These are phyloP conservation scores for Drosophila pseudoobscura DNA, from an alignment of 1,140 invertebrate genomes.

Conservation along the genomic window DNA sequence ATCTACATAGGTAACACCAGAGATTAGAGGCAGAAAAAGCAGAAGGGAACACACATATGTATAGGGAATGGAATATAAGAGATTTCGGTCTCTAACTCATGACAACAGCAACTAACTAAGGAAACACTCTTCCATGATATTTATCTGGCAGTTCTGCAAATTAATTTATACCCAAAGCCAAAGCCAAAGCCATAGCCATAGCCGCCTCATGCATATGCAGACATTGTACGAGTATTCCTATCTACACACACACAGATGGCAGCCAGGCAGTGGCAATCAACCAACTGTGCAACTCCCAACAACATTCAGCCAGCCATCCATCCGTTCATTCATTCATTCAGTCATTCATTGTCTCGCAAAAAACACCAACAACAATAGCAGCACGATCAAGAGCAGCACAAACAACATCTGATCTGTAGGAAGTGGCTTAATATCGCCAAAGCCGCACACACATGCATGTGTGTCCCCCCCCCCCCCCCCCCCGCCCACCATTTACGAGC, in stretches of 20 bases:
- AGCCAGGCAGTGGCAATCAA: constrained; percentile 39
- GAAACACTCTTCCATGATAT: not conserved
- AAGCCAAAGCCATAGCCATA: too few species aligned
- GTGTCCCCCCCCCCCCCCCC: too few species aligned
- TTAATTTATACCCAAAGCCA: not conserved
- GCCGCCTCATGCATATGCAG: not conserved
- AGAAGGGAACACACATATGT: too few species aligned
- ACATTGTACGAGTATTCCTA: not conserved
- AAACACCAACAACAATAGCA: constrained; percentile 31
- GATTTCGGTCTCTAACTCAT: not conserved
- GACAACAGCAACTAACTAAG: not conserved
- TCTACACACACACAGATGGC: not conserved
- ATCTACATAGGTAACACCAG: too few species aligned
- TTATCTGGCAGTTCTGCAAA: not conserved
- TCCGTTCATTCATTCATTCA: constrained; percentile 39
- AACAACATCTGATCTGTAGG: constrained; percentile 53
- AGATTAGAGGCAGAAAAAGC: too few species aligned
- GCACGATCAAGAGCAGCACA: too few species aligned
- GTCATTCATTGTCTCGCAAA: constrained; percentile 62
- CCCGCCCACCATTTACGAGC: not conserved
- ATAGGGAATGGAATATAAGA: too few species aligned
- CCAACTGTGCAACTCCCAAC: constrained; percentile 62
- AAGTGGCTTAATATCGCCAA: constrained; percentile 48
- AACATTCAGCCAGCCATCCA: constrained; percentile 9
- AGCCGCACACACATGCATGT: constrained; percentile 10